Percentiles rank a stretch among this genome's conserved stretches.
These are phyloP conservation scores for Neogobius melanostomus DNA, from an alignment of 2,113 vertebrate species.

Conservation along the genomic window DNA sequence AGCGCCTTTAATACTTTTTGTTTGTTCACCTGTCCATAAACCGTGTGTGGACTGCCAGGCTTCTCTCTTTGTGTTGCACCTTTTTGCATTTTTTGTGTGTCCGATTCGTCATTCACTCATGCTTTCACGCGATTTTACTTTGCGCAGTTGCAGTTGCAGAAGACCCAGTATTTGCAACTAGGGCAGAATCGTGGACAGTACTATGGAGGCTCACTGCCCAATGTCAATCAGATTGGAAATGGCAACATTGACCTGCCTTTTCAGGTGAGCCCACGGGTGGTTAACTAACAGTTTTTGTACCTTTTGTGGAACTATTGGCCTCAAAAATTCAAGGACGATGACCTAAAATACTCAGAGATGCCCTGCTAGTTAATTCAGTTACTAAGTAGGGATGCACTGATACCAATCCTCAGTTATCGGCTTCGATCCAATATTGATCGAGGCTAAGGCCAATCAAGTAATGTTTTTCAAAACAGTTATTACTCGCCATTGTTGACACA, in stretches of 20 bases:
- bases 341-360: conserved; percentile 26
- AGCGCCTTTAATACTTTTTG: conserved; percentile 31
- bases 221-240: conserved; percentile 98
- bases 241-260: conserved; percentile 95
- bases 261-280: conserved; percentile 87
- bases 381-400: too few relatives aligned
- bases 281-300: conserved; percentile 52
- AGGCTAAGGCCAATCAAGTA: too few relatives aligned
- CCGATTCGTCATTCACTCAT: conserved; percentile 77
- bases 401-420: too few relatives aligned
- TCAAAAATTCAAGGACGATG: conserved; percentile 20
- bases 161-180: conserved; percentile 98
- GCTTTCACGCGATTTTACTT: conserved; percentile 82
- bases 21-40: conserved; percentile 25
- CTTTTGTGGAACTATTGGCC: conserved; percentile 40
- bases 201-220: conserved; percentile 97
- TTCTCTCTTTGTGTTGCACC: conserved; percentile 30
- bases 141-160: conserved; percentile 97
- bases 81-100: conserved; percentile 67
- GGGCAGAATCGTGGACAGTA: conserved; percentile 97
- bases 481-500: too few relatives aligned
- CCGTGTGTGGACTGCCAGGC: background rate
- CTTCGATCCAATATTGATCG: too few relatives aligned
- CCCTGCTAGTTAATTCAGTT: conserved; percentile 11
- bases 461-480: too few relatives aligned